These are phyloP conservation scores for Pteria penguin DNA, from an alignment of 2,888 invertebrate genomes.

Conservation along the genomic window DNA sequence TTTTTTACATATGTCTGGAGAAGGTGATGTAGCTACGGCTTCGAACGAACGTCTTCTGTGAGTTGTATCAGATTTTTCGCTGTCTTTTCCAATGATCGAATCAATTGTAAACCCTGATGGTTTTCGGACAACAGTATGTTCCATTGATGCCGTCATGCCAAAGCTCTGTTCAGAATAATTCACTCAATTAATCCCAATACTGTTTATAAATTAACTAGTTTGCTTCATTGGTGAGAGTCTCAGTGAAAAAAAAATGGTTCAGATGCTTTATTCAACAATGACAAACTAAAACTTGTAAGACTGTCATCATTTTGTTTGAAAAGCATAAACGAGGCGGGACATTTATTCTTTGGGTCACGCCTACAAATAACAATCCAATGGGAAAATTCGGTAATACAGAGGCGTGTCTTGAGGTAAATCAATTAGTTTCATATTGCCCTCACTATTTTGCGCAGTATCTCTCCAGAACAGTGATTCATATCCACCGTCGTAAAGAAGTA, in stretches of 20 bases:
- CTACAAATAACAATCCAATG: no score
- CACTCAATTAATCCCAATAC: background rate
- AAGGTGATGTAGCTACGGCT: conserved; percentile 3
- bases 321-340: background rate
- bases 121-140: conserved; percentile 36
- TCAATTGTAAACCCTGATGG: conserved; percentile 61
- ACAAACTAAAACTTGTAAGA: background rate
- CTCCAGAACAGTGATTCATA: no score
- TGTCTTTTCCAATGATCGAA: conserved; percentile 60
- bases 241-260: background rate
- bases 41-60: conserved; percentile 36
- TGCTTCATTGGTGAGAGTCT: background rate
- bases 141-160: conserved; percentile 45
- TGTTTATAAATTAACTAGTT: background rate
- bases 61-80: conserved; percentile 41
- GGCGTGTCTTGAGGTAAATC: no score
- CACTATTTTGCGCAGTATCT: no score
- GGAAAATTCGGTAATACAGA: no score
- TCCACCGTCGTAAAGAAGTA: no score
- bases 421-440: no score
- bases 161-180: background rate
- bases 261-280: background rate
- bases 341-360: no score
- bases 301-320: background rate
- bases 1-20: background rate